These are phyloP conservation scores for Solea senegalensis DNA, from an alignment of 2,113 vertebrate species.

Conservation along the genomic window DNA sequence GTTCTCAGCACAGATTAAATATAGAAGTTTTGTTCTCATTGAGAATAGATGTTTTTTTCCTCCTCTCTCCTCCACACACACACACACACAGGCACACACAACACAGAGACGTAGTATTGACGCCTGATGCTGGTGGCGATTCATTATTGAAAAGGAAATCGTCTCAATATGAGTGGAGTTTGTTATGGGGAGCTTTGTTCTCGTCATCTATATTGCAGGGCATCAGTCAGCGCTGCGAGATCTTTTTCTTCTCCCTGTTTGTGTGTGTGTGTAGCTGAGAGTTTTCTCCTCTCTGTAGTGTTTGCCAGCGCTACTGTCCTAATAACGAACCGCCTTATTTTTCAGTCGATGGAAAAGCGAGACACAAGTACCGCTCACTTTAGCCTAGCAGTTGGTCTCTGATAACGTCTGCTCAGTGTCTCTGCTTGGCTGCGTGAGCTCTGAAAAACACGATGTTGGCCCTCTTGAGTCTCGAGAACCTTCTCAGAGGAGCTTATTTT, in stretches of 20 bases:
- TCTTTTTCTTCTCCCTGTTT: conserved; percentile 68
- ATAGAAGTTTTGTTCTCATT: conserved; percentile 85
- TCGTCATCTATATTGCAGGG: conserved; percentile 83
- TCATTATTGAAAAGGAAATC: conserved; percentile 85
- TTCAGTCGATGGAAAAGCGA: conserved; percentile 48
- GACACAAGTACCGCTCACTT: conserved; percentile 31
- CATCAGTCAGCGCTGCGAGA: conserved; percentile 76
- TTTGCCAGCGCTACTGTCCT: conserved; percentile 75
- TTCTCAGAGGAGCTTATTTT: conserved; percentile 14
- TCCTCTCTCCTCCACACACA: conserved; percentile 1
- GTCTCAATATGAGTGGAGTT: conserved; percentile 80
- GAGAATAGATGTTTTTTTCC: conserved; percentile 75
- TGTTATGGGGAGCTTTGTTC: conserved; percentile 82
- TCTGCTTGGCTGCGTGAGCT: conserved; percentile 22
- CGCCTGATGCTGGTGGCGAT: conserved; percentile 80
- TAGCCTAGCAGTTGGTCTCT: conserved; percentile 26
- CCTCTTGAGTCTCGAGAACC: conserved; percentile 8
- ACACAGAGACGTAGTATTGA: conserved; percentile 74
- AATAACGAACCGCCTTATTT: conserved; percentile 74
- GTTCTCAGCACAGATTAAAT: conserved; percentile 83
- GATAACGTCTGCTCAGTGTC: conserved; percentile 36
- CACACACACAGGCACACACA: conserved; percentile 27
- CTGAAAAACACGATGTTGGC: conserved; percentile 14
- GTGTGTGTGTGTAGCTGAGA: conserved; percentile 63
- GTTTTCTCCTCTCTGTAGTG: conserved; percentile 72